phyloP scores from a whole-genome alignment of 2,797 vertebrate species.

The Aulostomus chinensis region DNA sequence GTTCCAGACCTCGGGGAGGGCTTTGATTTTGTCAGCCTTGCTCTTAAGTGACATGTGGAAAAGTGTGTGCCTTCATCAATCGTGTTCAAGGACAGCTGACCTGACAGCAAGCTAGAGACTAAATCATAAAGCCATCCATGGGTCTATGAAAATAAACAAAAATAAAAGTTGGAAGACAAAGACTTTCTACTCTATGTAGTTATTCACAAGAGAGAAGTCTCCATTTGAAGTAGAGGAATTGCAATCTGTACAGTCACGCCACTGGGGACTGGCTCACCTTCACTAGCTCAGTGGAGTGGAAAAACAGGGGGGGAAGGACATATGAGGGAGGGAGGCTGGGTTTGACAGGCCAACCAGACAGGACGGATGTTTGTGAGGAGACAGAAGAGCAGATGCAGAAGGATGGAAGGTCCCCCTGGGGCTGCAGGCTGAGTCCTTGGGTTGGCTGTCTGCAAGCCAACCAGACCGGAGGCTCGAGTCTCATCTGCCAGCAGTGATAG shows the following conservation, averaged over 20 bases:
- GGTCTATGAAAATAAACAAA: slow-evolving; percentile 23
- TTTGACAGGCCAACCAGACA: slow-evolving; percentile 61
- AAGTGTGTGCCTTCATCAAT: slow-evolving; percentile 1
- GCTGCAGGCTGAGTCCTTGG: slow-evolving; percentile 59
- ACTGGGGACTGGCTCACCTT: slow-evolving; percentile 76
- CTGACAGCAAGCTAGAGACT: slow-evolving; percentile 15
- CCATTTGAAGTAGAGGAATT: slow-evolving; percentile 61
- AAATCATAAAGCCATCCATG: slow-evolving; percentile 37
- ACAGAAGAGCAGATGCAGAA: slow-evolving; percentile 72
- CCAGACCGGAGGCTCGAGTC: slow-evolving; percentile 45
- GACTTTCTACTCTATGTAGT: slow-evolving; percentile 14
- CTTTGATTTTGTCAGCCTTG: slow-evolving; percentile 39
- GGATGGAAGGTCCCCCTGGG: slow-evolving; percentile 66
- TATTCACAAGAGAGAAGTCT: slow-evolving; percentile 51
- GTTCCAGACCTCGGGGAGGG: slow-evolving; percentile 26
- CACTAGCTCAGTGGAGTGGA: slow-evolving; percentile 68
- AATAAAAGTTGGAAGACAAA: slow-evolving; percentile 3
- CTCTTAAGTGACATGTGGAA: slow-evolving; percentile 21
- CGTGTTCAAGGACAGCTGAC: slow-evolving; percentile 37
- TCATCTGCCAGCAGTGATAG: slow-evolving; percentile 42
- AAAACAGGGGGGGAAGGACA: slow-evolving; percentile 36
- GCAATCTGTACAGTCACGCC: slow-evolving; percentile 73
- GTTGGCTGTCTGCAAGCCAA: slow-evolving; percentile 47
- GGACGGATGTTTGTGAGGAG: slow-evolving; percentile 68
- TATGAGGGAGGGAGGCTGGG: slow-evolving; percentile 10